These are phyloP conservation scores for Phataginus tetradactyla DNA, from an alignment of 2,797 vertebrate species.

Conservation along the genomic window DNA sequence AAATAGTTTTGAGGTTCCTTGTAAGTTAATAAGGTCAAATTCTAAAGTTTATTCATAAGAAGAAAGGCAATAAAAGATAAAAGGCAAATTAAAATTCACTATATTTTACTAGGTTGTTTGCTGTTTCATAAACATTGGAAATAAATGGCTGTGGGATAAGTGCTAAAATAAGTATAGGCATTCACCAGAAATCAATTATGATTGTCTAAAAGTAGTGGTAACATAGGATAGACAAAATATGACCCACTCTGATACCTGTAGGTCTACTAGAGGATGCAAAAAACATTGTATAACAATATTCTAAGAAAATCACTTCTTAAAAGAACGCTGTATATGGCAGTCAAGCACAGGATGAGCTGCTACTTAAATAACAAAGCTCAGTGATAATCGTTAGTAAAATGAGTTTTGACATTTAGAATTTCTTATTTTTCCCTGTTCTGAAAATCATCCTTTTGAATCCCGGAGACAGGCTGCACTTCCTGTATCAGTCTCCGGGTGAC, in stretches of 20 bases:
- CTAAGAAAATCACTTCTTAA: neutral
- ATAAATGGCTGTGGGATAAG: slow-evolving; percentile 30
- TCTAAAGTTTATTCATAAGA: slow-evolving; percentile 27
- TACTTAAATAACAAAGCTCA: neutral
- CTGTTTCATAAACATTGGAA: slow-evolving; percentile 8
- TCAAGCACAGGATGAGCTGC: neutral
- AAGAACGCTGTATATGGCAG: neutral
- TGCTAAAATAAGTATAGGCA: neutral
- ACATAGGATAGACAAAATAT: neutral
- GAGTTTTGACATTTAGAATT: neutral
- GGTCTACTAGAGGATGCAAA: neutral
- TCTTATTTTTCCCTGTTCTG: neutral
- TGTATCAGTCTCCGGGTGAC: neutral
- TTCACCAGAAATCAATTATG: slow-evolving; percentile 37
- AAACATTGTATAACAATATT: neutral
- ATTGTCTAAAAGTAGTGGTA: neutral
- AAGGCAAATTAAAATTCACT: slow-evolving; percentile 48
- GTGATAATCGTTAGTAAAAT: neutral
- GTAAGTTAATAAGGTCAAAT: slow-evolving; percentile 60
- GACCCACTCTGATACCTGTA: neutral
- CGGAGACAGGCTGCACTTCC: neutral
- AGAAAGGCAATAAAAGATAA: neutral
- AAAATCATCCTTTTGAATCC: neutral
- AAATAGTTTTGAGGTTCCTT: slow-evolving; percentile 47
- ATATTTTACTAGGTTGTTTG: slow-evolving; percentile 21